Base-by-base conservation (phyloP, 2,888 invertebrate genomes). In the Therioaphis trifolii region DNA sequence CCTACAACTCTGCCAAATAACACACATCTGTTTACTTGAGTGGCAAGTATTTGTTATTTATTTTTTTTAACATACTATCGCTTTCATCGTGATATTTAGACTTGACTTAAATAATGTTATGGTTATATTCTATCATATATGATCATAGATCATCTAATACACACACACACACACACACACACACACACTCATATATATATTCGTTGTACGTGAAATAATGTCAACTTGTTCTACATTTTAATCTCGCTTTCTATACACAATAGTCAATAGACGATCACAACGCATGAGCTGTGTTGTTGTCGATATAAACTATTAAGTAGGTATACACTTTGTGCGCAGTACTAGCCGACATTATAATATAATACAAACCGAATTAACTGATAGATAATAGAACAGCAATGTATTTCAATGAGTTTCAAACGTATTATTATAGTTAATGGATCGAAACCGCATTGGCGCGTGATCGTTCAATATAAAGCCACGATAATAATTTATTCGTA, bases 401-500 rank as follows among this genome's bases (percentile, higher is more conserved):
- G n/a, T n/a, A n/a, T n/a, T n/a, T n/a, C n/a, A n/a, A n/a, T n/a
- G n/a, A n/a, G n/a, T n/a, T n/a, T n/a, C n/a, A n/a, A n/a, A 15
- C 5, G 49, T 15, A 18, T 15, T 49, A 18, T 49, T n/a, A 46
- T 43, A 27, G 76, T 27, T 46, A 76, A 76, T 46, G 24, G 63
- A 46, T 63, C 76, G 63, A 76, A 76, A 76, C 63, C 63, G 14
- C 76, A 63, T 76, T 63, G 29, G 63, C 27, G 27, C 27, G 46
- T 49, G n/a, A 72, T 27, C 21, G 15, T 40, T 52, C 9, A 29
- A n/a, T 46, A 46, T 74, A 63, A 3, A 63, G n/a, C 46, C 63
- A 43, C 66, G 18, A 18, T 55, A 14, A 14, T 68, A 52, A 78
- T 18, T 29, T 24, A 18, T 78, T 63, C 24, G 68, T 52, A 27